A percentile compares a stretch with the other conserved stretches of the same genome.
These are phyloP conservation scores for Baccha elongata DNA, from an alignment of 2,888 invertebrate genomes.

Conservation along the genomic window DNA sequence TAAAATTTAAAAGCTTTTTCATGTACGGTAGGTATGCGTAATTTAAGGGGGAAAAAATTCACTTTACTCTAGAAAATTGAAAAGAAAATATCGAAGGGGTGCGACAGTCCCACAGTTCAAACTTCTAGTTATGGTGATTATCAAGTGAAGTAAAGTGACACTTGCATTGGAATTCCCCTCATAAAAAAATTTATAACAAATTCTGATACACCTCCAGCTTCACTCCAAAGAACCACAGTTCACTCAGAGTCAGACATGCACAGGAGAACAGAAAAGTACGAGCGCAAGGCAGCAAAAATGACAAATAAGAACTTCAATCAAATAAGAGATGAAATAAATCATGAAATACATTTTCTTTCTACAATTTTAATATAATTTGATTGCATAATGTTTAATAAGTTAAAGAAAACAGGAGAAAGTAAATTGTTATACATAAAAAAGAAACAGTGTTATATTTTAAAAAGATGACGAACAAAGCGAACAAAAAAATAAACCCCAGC, in stretches of 20 bases:
- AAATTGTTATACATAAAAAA: constrained; percentile 72
- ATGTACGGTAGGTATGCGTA: background rate
- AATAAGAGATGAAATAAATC: constrained; percentile 28
- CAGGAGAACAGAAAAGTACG: background rate
- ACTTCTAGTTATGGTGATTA: constrained; percentile 38
- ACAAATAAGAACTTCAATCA: constrained; percentile 8
- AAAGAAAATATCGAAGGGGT: background rate
- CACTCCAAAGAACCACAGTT: no score
- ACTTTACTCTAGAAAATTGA: background rate
- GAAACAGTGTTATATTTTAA: constrained; percentile 69
- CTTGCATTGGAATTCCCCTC: constrained; percentile 39
- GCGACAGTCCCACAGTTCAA: constrained; percentile 35
- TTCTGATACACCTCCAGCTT: constrained; percentile 7
- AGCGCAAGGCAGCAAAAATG: constrained; percentile 15
- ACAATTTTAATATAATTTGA: constrained; percentile 50
- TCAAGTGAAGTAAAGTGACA: constrained; percentile 47
- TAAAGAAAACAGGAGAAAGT: constrained; percentile 66
- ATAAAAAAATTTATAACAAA: constrained; percentile 38
- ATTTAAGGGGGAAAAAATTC: background rate
- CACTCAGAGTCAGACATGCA: background rate
- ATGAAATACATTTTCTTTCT: constrained; percentile 13
- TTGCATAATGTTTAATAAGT: constrained; percentile 71
- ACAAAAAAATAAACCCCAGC: constrained; percentile 72
- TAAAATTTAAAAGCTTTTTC: no score
- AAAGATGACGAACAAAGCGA: constrained; percentile 72